A percentile compares a stretch with the other conserved stretches of the same genome.
phyloP scores from a whole-genome alignment of 1,140 invertebrate genomes.

The Drosophila murphyi region DNA sequence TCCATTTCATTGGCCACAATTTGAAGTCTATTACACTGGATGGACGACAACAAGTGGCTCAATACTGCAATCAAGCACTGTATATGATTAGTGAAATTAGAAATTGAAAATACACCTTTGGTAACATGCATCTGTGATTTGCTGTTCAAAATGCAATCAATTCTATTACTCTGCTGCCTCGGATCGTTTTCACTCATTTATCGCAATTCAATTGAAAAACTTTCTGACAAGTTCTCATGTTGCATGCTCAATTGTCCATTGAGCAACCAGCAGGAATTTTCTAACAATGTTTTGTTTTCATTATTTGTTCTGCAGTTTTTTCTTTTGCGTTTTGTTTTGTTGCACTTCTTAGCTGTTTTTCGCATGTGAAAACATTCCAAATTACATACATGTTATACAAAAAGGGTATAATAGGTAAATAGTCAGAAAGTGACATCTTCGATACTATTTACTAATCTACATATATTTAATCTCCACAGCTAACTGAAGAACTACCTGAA shows the following conservation, averaged over 20 bases:
- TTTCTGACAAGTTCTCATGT: conserved; percentile 11
- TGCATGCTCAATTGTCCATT: conserved; percentile 14
- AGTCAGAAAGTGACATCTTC: too few relatives aligned
- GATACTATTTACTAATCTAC: too few relatives aligned
- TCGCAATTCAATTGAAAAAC: conserved; percentile 19
- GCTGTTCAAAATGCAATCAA: background rate
- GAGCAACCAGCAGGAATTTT: conserved; percentile 6
- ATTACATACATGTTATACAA: too few relatives aligned
- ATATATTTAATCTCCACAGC: too few relatives aligned
- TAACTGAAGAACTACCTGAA: too few relatives aligned
- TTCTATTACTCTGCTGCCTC: background rate
- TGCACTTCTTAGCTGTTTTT: background rate
- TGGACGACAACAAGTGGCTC: background rate
- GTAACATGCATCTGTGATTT: background rate
- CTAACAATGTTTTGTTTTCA: conserved; percentile 36
- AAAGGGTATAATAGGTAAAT: too few relatives aligned
- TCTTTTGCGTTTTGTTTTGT: conserved; percentile 16
- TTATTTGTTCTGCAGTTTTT: conserved; percentile 35
- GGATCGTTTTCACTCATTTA: background rate
- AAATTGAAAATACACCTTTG: background rate
- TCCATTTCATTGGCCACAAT: conserved; percentile 12
- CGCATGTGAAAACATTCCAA: conserved; percentile 8
- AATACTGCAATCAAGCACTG: background rate
- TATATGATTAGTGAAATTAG: background rate
- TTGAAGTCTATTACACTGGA: conserved; percentile 20